A percentile compares a stretch with the other conserved stretches of the same genome.
phyloP scores from a whole-genome alignment of 2,113 vertebrate species.

The Nycticryphes semicollaris region DNA sequence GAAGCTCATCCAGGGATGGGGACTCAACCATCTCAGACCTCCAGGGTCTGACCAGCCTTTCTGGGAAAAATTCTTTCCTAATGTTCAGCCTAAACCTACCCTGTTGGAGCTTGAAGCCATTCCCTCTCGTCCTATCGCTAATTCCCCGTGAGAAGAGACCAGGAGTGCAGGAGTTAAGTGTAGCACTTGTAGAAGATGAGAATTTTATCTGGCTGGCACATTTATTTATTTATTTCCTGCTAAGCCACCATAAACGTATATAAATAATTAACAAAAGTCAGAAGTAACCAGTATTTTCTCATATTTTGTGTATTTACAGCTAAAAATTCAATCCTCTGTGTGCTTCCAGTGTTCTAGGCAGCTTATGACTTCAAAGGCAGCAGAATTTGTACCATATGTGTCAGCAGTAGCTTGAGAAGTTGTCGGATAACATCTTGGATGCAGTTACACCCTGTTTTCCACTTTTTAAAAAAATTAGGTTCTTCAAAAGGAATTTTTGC shows the following conservation, averaged over 20 bases:
- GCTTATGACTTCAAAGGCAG: not conserved
- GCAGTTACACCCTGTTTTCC: not conserved
- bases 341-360: not conserved
- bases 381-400: conserved; percentile 4
- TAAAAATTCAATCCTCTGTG: not conserved
- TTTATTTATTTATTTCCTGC: not conserved
- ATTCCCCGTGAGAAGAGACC: no score
- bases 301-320: not conserved
- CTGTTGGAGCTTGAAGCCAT: no score
- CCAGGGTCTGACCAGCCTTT: no score
- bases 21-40: no score
- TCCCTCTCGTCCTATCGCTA: no score
- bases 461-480: not conserved
- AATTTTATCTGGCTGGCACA: no score
- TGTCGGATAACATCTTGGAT: not conserved
- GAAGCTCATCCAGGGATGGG: no score
- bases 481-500: not conserved
- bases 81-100: no score
- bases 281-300: not conserved
- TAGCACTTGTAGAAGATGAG: no score
- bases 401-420: not conserved
- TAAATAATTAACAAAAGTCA: not conserved
- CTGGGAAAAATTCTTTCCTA: no score
- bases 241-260: not conserved
- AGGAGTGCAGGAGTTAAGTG: no score